phyloP scores from a whole-genome alignment of 2,113 vertebrate species.

The Gallinago jamesoni region DNA sequence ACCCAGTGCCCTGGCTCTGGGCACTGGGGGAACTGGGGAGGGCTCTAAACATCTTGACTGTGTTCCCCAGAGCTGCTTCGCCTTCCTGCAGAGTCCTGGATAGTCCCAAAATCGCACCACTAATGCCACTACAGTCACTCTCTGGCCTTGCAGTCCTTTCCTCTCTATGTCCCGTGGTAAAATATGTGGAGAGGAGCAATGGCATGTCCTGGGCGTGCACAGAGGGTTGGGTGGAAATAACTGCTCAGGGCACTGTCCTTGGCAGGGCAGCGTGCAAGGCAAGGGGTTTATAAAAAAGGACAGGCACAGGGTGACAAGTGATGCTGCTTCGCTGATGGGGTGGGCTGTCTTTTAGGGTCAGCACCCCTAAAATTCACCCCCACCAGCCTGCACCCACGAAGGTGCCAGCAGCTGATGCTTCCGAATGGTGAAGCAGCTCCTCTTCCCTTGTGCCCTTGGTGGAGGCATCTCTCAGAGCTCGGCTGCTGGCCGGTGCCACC shows the following conservation, averaged over 20 bases:
- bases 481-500: neutral
- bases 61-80: accelerated
- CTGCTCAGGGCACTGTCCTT: neutral
- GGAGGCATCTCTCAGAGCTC: neutral
- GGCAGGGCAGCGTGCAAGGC: accelerated
- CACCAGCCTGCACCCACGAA: neutral
- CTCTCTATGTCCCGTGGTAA: neutral
- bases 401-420: neutral
- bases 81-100: neutral
- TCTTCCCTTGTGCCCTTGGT: accelerated
- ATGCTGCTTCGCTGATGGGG: neutral
- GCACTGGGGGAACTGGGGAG: neutral
- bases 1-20: neutral
- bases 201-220: accelerated
- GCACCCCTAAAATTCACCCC: neutral
- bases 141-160: neutral
- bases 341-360: neutral
- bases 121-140: neutral
- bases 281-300: neutral
- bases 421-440: too few species aligned
- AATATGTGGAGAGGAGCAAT: neutral
- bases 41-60: neutral
- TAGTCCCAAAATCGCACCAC: neutral
- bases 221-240: neutral
- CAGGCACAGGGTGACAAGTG: neutral